Conservation (phyloP, 2,888 invertebrate species). For the Seira ritae region DNA sequence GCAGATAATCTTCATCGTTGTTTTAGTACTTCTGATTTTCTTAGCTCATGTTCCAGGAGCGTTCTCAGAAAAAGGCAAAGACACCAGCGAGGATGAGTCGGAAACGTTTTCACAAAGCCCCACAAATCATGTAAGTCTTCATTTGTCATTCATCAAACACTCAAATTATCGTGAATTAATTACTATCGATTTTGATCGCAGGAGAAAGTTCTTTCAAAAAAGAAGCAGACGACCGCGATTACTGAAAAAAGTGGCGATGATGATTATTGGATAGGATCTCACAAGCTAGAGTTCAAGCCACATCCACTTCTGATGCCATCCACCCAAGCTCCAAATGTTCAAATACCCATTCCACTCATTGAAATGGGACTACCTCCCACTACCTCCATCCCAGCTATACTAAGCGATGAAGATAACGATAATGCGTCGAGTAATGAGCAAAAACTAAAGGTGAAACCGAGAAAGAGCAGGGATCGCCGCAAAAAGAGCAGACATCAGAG, state of each 20-base stretch:
- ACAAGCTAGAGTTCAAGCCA: slow-evolving; percentile 58
- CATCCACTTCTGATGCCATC: slow-evolving; percentile 55
- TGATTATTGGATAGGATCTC: slow-evolving; percentile 57
- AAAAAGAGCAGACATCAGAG: slow-evolving; percentile 40
- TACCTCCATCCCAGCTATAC: background rate
- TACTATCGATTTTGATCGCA: background rate
- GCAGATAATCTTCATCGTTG: background rate
- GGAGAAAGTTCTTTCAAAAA: background rate
- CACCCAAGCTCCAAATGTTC: slow-evolving; percentile 2
- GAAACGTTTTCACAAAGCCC: slow-evolving; percentile 47
- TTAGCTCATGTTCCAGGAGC: background rate
- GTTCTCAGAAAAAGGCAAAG: background rate
- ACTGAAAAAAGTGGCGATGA: background rate
- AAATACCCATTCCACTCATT: slow-evolving; percentile 44
- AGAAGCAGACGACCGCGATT: background rate
- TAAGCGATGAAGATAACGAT: background rate
- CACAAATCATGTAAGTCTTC: slow-evolving; percentile 43
- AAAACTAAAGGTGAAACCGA: background rate
- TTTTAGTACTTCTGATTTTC: background rate
- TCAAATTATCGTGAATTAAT: background rate
- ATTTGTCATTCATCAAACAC: background rate
- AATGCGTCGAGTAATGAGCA: background rate
- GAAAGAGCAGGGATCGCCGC: slow-evolving; percentile 19
- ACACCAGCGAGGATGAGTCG: background rate
- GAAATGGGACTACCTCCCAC: slow-evolving; percentile 34